Evolutionary conservation across 2,797 vertebrate species (phyloP).

Genomic region (Protonibea diacanthus): DNA sequence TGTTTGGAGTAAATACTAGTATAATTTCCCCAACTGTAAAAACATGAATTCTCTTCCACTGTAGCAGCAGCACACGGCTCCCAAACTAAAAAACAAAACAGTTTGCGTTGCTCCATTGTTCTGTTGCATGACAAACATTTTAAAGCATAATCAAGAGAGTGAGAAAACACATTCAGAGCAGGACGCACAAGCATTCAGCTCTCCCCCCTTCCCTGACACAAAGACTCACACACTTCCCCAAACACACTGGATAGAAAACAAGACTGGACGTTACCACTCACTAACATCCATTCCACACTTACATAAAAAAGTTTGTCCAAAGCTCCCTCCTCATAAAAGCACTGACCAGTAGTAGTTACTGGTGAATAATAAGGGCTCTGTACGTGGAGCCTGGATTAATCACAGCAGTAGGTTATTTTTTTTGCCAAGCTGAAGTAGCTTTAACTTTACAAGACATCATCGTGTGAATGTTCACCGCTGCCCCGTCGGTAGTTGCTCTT

Average conservation of each 20-base stretch:
- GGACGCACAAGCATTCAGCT: slow-evolving; percentile 34
- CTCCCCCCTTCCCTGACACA: slow-evolving; percentile 37
- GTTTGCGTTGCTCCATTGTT: slow-evolving; percentile 43
- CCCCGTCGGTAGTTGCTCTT: slow-evolving; percentile 49
- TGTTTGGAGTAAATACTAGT: slow-evolving; percentile 54
- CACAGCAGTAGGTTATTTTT: slow-evolving; percentile 58
- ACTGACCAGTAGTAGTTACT: slow-evolving; percentile 41
- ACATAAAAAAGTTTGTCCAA: slow-evolving; percentile 50
- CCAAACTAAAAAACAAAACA: slow-evolving; percentile 18
- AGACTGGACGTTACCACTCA: slow-evolving; percentile 51
- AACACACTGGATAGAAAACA: slow-evolving; percentile 66
- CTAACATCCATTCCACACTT: slow-evolving; percentile 50
- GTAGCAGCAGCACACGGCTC: slow-evolving; percentile 45
- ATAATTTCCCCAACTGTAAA: slow-evolving; percentile 43
- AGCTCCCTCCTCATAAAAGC: slow-evolving; percentile 46
- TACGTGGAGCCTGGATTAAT: slow-evolving; percentile 51
- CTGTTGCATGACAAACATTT: slow-evolving; percentile 55
- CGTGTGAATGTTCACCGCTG: slow-evolving; percentile 24
- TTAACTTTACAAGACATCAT: slow-evolving; percentile 38
- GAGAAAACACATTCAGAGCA: slow-evolving; percentile 66
- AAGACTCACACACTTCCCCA: slow-evolving; percentile 54
- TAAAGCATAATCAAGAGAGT: slow-evolving; percentile 69
- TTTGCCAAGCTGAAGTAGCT: slow-evolving; percentile 65
- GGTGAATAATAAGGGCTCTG: slow-evolving; percentile 34
- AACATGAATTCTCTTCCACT: slow-evolving; percentile 24